A percentile compares a stretch with the other conserved stretches of the same genome.
Conservation (phyloP, 2,113 vertebrate genomes). For the Hemicordylus capensis region DNA sequence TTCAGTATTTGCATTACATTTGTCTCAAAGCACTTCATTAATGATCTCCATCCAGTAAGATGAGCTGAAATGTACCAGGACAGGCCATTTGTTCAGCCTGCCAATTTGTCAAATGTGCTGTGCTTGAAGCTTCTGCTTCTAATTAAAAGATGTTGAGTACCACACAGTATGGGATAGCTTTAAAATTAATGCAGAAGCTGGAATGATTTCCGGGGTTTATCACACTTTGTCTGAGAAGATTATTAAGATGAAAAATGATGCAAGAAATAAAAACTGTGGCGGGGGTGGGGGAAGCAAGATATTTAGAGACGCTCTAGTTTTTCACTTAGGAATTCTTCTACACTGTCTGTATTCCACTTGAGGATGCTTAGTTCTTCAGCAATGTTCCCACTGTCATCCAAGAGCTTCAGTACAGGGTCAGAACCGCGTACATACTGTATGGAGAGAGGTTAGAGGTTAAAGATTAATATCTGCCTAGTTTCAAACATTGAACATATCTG, state of each 20-base stretch:
- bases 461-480: constrained; percentile 19
- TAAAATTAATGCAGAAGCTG: constrained; percentile 48
- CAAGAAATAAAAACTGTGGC: constrained; percentile 35
- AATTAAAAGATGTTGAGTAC: constrained; percentile 56
- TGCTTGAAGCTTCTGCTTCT: constrained; percentile 56
- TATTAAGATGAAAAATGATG: constrained; percentile 53
- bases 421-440: constrained; percentile 95
- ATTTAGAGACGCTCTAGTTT: constrained; percentile 92
- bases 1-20: constrained; percentile 63
- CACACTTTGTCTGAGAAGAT: constrained; percentile 50
- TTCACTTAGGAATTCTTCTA: constrained; percentile 97
- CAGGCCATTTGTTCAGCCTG: constrained; percentile 52
- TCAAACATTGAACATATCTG: background rate
- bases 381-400: constrained; percentile 98
- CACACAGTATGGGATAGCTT: constrained; percentile 40
- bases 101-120: constrained; percentile 50
- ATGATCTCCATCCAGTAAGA: constrained; percentile 47
- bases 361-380: constrained; percentile 98
- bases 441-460: background rate
- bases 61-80: constrained; percentile 53
- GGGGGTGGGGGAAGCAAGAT: constrained; percentile 17
- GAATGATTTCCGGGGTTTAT: constrained; percentile 53
- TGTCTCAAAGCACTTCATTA: constrained; percentile 61
- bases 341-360: constrained; percentile 99
- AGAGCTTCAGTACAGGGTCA: constrained; percentile 96